Conservation (phyloP, 1,140 invertebrate genomes). For the Eueides isabella region DNA sequence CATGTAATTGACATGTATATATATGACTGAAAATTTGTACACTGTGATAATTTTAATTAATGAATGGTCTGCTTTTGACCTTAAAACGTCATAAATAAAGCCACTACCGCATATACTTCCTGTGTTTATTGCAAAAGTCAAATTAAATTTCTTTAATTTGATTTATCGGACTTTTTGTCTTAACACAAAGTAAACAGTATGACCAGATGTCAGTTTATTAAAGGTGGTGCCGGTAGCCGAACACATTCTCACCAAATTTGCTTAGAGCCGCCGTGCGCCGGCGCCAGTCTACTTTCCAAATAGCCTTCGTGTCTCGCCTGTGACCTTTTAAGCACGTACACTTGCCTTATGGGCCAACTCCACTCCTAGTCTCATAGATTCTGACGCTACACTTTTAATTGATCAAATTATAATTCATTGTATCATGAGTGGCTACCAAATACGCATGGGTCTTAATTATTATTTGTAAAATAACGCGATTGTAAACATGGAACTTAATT, state of each 20-base stretch:
- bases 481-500: background rate
- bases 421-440: constrained; percentile 20
- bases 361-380: constrained; percentile 60
- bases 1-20: background rate
- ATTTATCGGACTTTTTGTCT: background rate
- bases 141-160: background rate
- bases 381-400: constrained; percentile 53
- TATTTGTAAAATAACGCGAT: background rate
- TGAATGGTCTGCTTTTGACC: background rate
- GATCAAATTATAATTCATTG: constrained; percentile 41
- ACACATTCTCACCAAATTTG: constrained; percentile 71
- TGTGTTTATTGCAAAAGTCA: background rate
- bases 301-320: constrained; percentile 78
- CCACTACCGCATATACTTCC: background rate
- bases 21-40: background rate
- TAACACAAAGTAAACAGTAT: constrained; percentile 8
- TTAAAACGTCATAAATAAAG: constrained; percentile 13
- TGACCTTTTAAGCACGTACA: constrained; percentile 77
- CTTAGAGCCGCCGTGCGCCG: constrained; percentile 59
- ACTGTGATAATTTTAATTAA: background rate
- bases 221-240: constrained; percentile 43
- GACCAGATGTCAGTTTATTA: constrained; percentile 35
- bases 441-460: background rate
- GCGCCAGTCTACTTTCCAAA: constrained; percentile 80
- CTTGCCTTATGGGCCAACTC: constrained; percentile 60